These are phyloP conservation scores for Melanaphis sacchari DNA, from an alignment of 1,140 invertebrate species.

Conservation along the genomic window DNA sequence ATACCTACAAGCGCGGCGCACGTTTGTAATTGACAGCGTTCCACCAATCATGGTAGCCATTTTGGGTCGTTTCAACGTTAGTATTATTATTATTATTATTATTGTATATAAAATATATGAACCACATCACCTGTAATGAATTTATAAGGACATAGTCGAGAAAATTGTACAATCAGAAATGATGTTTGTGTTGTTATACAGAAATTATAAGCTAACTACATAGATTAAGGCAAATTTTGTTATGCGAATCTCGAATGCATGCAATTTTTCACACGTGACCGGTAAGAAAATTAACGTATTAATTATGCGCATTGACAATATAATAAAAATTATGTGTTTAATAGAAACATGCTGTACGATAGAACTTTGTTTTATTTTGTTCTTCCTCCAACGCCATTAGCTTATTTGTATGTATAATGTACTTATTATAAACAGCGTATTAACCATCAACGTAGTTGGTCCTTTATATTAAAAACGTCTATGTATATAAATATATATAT, in stretches of 20 bases:
- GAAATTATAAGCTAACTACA: not conserved
- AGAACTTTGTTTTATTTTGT: not conserved
- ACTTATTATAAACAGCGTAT: not conserved
- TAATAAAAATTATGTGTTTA: not conserved
- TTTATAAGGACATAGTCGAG: not conserved
- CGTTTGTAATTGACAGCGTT: slow-evolving; percentile 5
- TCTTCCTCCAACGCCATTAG: not conserved
- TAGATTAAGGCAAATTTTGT: not conserved
- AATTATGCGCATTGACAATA: not conserved
- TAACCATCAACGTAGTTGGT: not conserved
- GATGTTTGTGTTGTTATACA: not conserved
- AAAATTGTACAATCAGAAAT: not conserved
- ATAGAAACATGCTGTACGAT: not conserved
- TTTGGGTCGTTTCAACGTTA: not conserved
- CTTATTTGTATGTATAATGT: not conserved
- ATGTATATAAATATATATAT: not conserved
- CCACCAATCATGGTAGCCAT: not conserved
- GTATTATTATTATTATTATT: slow-evolving; percentile 15
- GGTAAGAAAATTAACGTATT: not conserved
- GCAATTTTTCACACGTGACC: not conserved
- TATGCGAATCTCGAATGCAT: not conserved
- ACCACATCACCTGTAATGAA: not conserved
- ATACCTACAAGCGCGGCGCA: not conserved
- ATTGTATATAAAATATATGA: not conserved
- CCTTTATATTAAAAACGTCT: no score